A percentile compares a stretch with the other conserved stretches of the same genome.
These are phyloP conservation scores for Chrosomus eos DNA, from an alignment of 2,797 vertebrate genomes.

Conservation along the genomic window DNA sequence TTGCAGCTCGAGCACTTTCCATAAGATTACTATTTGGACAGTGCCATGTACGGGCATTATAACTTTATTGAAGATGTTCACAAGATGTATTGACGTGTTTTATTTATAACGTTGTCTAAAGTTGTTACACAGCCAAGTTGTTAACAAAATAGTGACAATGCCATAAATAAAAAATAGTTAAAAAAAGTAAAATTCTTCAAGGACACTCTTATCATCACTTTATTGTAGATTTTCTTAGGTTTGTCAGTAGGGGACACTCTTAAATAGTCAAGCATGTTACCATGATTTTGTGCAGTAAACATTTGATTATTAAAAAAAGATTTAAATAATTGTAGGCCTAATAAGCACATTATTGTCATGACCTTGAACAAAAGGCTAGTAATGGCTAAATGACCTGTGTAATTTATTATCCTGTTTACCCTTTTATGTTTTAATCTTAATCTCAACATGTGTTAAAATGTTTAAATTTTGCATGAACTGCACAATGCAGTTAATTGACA, in stretches of 20 bases:
- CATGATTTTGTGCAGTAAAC: background rate
- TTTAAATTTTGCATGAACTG: background rate
- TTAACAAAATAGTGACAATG: background rate
- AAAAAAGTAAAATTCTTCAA: background rate
- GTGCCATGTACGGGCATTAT: background rate
- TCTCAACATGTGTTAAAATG: background rate
- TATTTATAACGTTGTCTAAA: background rate
- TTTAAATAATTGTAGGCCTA: background rate
- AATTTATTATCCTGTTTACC: background rate
- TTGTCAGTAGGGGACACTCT: background rate
- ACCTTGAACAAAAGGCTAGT: slow-evolving; percentile 4
- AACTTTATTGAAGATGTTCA: background rate
- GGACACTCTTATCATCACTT: background rate
- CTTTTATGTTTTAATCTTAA: background rate
- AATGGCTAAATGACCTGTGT: background rate
- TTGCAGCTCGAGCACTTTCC: background rate
- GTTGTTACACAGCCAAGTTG: background rate
- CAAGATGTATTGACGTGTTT: background rate
- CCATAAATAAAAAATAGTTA: background rate
- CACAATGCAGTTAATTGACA: background rate
- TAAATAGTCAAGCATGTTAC: background rate
- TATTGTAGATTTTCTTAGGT: background rate
- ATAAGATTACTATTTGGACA: background rate
- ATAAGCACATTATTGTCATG: background rate
- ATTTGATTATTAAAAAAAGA: background rate